phyloP scores from a whole-genome alignment of 2,888 invertebrate species.

The Dysmachus trigonus region DNA sequence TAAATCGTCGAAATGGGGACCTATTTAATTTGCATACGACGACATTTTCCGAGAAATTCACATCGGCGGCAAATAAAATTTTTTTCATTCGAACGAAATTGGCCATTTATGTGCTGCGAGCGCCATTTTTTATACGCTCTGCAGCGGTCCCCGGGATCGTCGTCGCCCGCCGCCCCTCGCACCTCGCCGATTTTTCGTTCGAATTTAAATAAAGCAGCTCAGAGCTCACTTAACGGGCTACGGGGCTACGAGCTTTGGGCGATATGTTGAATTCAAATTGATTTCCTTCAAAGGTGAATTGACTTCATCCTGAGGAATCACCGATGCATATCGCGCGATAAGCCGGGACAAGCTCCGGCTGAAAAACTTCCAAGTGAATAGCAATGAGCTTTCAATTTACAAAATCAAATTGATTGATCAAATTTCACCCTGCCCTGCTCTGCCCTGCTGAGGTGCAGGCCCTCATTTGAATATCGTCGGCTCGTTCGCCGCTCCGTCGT shows the following conservation, averaged over 20 bases:
- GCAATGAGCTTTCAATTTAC: conserved; percentile 49
- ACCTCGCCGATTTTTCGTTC: conserved; percentile 36
- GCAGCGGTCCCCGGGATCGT: neutral
- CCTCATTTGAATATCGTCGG: conserved; percentile 32
- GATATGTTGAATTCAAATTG: conserved; percentile 51
- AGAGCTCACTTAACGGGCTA: conserved; percentile 32
- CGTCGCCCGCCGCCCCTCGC: neutral
- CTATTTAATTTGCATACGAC: conserved; percentile 51
- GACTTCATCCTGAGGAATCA: conserved; percentile 42
- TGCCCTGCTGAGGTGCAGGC: neutral
- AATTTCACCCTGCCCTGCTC: too few species aligned
- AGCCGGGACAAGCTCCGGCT: neutral
- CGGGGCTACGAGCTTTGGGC: conserved; percentile 28
- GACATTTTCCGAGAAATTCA: conserved; percentile 49
- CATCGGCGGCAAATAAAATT: conserved; percentile 50
- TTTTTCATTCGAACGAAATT: conserved; percentile 49
- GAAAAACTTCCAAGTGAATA: conserved; percentile 41
- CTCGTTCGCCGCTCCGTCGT: neutral
- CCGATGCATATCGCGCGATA: conserved; percentile 37
- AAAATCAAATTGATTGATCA: conserved; percentile 46
- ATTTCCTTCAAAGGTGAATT: conserved; percentile 43
- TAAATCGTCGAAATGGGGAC: conserved; percentile 50
- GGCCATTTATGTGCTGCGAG: conserved; percentile 47
- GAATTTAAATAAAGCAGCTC: conserved; percentile 40
- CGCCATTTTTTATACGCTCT: conserved; percentile 47